These are phyloP conservation scores for Meta bourneti DNA, from an alignment of 2,888 invertebrate genomes.

Conservation along the genomic window DNA sequence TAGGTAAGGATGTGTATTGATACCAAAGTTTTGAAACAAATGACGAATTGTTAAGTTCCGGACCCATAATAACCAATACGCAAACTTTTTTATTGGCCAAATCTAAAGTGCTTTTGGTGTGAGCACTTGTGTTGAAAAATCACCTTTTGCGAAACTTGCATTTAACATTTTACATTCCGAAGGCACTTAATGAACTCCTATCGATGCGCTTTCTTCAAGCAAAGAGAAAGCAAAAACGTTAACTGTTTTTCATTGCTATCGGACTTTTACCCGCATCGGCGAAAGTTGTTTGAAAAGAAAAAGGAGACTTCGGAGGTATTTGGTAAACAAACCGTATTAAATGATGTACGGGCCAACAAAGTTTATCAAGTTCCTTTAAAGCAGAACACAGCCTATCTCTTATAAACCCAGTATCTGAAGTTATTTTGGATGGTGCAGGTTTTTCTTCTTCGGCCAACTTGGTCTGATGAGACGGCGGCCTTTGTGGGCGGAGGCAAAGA, in stretches of 20 bases:
- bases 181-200: background rate
- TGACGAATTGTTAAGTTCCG: too few relatives aligned
- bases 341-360: conserved; percentile 52
- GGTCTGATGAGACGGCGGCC: conserved; percentile 55
- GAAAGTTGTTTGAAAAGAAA: conserved; percentile 15
- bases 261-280: background rate
- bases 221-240: background rate
- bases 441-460: conserved; percentile 57
- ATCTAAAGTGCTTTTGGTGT: too few relatives aligned
- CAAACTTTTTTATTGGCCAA: too few relatives aligned
- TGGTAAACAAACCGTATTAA: conserved; percentile 61
- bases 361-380: conserved; percentile 62
- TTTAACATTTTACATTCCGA: background rate
- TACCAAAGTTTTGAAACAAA: too few relatives aligned
- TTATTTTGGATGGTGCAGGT: conserved; percentile 54
- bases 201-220: background rate
- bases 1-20: too few relatives aligned
- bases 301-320: conserved; percentile 24
- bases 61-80: too few relatives aligned
- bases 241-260: background rate
- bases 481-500: conserved; percentile 62
- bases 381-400: conserved; percentile 57
- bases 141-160: too few relatives aligned
- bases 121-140: too few relatives aligned
- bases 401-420: conserved; percentile 64